Conservation (phyloP, 2,888 invertebrate genomes). For the Balanococcus diminutus region DNA sequence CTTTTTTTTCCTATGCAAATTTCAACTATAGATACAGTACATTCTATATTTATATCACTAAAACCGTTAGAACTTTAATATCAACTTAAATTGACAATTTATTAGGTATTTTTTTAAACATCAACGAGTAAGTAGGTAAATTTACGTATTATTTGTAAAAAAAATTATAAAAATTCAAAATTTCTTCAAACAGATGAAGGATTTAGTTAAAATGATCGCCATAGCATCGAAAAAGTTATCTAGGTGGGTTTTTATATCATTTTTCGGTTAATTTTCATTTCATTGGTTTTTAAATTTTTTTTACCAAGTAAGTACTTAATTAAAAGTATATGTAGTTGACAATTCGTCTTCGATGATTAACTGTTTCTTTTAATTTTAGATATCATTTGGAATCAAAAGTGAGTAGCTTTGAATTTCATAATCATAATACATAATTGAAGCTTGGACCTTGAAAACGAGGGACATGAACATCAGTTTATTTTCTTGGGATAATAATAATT, state of each 20-base stretch:
- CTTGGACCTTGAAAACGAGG: no score
- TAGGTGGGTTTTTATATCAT: background rate
- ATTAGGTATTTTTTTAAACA: background rate
- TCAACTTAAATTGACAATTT: conserved; percentile 23
- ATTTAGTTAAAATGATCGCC: no score
- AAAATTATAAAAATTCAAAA: background rate
- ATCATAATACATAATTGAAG: no score
- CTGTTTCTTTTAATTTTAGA: no score
- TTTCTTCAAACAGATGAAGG: background rate
- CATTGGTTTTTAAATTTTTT: background rate
- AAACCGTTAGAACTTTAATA: background rate
- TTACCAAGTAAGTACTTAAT: no score
- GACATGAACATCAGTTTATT: no score
- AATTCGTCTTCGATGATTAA: no score
- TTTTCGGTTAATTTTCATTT: background rate
- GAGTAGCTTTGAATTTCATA: no score
- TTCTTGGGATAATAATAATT: no score
- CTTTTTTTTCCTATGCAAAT: background rate
- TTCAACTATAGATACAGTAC: background rate
- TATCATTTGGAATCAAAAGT: no score
- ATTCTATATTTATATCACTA: conserved; percentile 15
- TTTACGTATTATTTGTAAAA: background rate
- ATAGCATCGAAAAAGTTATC: background rate
- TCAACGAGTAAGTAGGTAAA: background rate
- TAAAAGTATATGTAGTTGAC: no score